Conservation (phyloP, 2,113 vertebrate species). For the Narcine bancroftii region DNA sequence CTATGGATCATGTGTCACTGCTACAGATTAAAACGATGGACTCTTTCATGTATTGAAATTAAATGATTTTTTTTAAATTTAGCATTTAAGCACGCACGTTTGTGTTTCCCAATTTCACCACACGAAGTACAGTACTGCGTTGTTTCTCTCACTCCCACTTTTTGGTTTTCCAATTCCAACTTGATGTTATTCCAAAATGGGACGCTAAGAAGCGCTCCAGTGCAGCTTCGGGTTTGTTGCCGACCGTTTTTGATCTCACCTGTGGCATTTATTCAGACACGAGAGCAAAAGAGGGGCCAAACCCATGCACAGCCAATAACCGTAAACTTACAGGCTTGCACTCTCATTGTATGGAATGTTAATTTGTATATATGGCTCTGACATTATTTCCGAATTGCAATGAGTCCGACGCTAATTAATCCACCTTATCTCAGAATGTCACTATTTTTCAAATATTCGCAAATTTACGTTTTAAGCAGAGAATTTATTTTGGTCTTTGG, state of each 20-base stretch:
- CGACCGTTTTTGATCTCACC: neutral
- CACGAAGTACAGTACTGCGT: neutral
- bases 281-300: neutral
- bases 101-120: neutral
- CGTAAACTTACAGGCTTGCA: neutral
- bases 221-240: neutral
- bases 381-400: neutral
- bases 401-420: neutral
- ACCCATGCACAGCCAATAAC: neutral
- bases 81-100: no score
- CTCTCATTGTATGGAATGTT: neutral
- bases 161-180: neutral
- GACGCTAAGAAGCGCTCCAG: neutral
- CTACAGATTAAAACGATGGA: neutral
- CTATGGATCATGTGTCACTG: no score
- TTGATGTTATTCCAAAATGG: neutral
- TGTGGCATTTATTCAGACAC: neutral
- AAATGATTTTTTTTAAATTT: neutral
- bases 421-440: neutral
- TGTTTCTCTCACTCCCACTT: neutral
- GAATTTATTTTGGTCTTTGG: neutral
- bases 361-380: neutral
- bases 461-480: neutral
- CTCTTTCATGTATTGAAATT: neutral
- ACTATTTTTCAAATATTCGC: neutral